phyloP scores from a whole-genome alignment of 2,797 vertebrate species.

The Rhinoraja longicauda region DNA sequence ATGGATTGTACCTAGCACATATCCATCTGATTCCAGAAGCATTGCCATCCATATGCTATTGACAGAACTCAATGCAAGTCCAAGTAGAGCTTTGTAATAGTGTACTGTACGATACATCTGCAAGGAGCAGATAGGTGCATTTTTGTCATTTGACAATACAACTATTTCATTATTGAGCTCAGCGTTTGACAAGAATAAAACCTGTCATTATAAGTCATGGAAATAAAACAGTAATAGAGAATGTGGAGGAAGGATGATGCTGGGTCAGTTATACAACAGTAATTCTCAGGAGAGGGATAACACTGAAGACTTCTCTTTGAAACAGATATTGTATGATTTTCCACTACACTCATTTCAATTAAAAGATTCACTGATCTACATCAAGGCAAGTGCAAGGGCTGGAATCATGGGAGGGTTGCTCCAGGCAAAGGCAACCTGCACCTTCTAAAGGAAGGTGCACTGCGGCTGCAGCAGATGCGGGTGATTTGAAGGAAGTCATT shows the following conservation, averaged over 20 bases:
- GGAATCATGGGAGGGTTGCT: too few relatives aligned
- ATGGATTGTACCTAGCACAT: neutral
- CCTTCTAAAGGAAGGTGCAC: too few relatives aligned
- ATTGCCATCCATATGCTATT: constrained; percentile 1
- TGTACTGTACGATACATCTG: neutral
- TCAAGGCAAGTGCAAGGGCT: too few relatives aligned
- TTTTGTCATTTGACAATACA: constrained; percentile 12
- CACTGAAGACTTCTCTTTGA: neutral
- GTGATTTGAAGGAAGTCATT: too few relatives aligned
- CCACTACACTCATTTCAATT: neutral
- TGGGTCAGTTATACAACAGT: neutral
- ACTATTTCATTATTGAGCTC: constrained; percentile 29
- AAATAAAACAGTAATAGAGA: neutral
- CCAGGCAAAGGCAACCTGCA: too few relatives aligned
- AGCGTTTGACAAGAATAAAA: constrained; percentile 16
- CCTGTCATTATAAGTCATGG: constrained; percentile 24
- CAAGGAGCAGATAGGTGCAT: constrained; percentile 6
- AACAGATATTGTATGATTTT: neutral
- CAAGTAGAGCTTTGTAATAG: constrained; percentile 9
- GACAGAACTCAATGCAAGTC: neutral
- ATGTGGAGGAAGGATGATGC: neutral
- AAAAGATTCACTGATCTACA: too few relatives aligned
- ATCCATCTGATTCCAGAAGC: neutral
- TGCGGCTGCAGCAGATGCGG: too few relatives aligned
- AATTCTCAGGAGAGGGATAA: neutral